A percentile compares a stretch with the other conserved stretches of the same genome.
Evolutionary conservation across 2,797 vertebrate species (phyloP).

Genomic region (Pseudochirops cupreus): DNA sequence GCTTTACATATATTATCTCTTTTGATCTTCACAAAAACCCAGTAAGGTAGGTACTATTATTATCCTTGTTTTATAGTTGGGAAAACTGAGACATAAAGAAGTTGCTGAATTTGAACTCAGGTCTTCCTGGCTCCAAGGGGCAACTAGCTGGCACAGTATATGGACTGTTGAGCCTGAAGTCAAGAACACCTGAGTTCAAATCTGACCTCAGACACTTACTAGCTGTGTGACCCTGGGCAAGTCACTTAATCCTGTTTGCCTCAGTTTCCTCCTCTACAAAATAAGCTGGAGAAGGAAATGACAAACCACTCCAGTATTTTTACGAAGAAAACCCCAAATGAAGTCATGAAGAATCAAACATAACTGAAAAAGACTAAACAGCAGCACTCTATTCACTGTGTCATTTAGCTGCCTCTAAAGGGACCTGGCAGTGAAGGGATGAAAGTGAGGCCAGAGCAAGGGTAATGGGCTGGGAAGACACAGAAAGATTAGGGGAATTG

Average conservation of each 20-base stretch:
- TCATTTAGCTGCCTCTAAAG: background rate
- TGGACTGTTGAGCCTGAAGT: background rate
- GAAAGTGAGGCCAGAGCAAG: background rate
- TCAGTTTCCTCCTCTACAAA: background rate
- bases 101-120: background rate
- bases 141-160: background rate
- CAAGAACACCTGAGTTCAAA: background rate
- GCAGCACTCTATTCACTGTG: background rate
- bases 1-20: background rate
- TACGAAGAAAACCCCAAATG: background rate
- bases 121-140: background rate
- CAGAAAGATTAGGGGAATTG: background rate
- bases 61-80: background rate
- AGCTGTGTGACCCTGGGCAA: background rate
- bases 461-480: background rate
- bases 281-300: background rate
- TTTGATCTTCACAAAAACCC: background rate
- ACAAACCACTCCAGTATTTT: background rate
- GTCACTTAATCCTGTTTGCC: background rate
- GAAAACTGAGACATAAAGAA: background rate
- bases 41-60: background rate
- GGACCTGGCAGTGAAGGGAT: background rate
- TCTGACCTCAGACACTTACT: background rate
- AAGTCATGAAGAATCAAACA: background rate
- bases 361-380: background rate